Evolutionary conservation across 2,113 vertebrate species (phyloP).

Genomic region (Delphinus delphis): DNA sequence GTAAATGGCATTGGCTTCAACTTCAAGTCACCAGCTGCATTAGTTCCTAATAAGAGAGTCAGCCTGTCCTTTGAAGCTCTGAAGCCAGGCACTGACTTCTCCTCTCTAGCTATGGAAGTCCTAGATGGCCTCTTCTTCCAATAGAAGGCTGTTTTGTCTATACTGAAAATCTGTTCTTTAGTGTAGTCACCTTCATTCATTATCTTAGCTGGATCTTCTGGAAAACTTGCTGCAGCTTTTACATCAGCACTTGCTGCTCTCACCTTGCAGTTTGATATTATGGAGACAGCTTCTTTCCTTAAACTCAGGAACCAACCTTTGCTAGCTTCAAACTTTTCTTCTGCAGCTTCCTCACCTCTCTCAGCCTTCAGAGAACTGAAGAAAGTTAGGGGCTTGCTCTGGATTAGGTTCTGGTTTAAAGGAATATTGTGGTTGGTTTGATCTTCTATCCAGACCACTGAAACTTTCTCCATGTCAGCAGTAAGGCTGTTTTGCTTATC

Average conservation of each 20-base stretch:
- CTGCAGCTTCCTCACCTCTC: neutral
- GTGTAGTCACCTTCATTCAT: neutral
- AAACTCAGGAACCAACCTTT: neutral
- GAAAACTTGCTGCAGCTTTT: neutral
- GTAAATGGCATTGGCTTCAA: neutral
- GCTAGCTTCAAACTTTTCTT: neutral
- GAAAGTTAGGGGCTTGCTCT: neutral
- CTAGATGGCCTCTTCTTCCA: neutral
- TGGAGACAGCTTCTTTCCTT: neutral
- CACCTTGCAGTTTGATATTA: neutral
- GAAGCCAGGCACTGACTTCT: neutral
- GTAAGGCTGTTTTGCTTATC: too few relatives aligned
- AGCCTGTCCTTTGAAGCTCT: neutral
- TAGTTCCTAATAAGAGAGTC: neutral
- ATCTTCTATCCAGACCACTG: neutral
- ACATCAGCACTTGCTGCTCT: neutral
- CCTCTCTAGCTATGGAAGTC: neutral
- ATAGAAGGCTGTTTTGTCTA: neutral
- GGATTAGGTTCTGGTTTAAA: neutral
- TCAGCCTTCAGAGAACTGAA: neutral
- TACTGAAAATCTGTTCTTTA: neutral
- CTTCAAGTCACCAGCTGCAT: neutral
- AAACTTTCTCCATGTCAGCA: too few relatives aligned
- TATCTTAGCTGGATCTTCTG: neutral
- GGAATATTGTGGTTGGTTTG: neutral